phyloP scores from a whole-genome alignment of 2,888 invertebrate genomes.

The Carterocephalus palaemon region DNA sequence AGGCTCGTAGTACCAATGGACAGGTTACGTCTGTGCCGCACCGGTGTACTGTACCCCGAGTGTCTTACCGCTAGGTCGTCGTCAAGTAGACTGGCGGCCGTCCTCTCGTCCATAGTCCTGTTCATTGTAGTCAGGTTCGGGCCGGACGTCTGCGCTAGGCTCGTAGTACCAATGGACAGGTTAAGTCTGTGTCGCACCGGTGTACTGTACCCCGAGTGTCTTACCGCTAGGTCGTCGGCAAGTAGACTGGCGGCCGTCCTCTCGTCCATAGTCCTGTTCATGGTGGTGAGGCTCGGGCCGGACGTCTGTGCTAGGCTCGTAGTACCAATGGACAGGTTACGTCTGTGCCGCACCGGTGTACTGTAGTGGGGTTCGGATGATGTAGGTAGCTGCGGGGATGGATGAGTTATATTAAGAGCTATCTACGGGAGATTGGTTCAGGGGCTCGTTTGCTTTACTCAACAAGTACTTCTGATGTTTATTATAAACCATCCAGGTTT shows the following conservation, averaged over 20 bases:
- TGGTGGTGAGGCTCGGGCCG: conserved; percentile 60
- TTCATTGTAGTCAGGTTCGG: conserved; percentile 70
- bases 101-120: conserved; percentile 80
- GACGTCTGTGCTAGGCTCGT: conserved; percentile 59
- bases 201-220: too few relatives aligned
- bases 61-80: conserved; percentile 80
- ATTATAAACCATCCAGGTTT: too few relatives aligned
- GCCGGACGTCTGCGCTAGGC: conserved; percentile 53
- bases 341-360: conserved; percentile 69
- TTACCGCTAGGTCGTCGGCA: conserved; percentile 80
- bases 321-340: conserved; percentile 72
- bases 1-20: conserved; percentile 71
- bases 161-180: conserved; percentile 69
- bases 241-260: conserved; percentile 76
- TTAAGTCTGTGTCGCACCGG: conserved; percentile 72
- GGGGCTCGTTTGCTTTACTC: too few relatives aligned
- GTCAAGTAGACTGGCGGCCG: conserved; percentile 76
- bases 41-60: too few relatives aligned
- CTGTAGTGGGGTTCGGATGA: conserved; percentile 73
- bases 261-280: conserved; percentile 80
- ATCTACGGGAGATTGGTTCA: too few relatives aligned
- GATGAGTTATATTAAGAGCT: too few relatives aligned
- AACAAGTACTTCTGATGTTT: too few relatives aligned
- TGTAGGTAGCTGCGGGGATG: conserved; percentile 42
- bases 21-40: conserved; percentile 68